Base-by-base conservation (phyloP, 1,140 invertebrate species). In the Drosophila santomea region DNA sequence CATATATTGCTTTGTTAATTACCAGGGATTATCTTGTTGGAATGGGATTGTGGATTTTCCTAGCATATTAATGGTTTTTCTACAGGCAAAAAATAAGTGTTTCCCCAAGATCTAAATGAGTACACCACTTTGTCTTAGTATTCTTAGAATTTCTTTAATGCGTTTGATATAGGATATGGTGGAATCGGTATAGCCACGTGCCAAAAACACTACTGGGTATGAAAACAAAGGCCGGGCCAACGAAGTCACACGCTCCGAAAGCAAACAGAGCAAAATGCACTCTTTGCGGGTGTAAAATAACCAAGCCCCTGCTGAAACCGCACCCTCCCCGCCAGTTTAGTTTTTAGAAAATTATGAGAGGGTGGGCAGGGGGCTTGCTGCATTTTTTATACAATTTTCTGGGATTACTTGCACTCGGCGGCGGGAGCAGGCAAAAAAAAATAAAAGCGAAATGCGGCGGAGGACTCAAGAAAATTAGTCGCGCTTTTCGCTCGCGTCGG, bases 391-490 rank as follows among this genome's bases (percentile, higher is more conserved):
- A 78, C 52, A 78, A 78, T 78, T 78, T 78, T 78, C 75, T 59
- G 74, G 74, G 73, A 76, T 76, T 76, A 76, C 72, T 66, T 64
- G 72, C 60, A 50, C 59, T 48, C 28, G 45, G 71, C 47, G 44
- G 38, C 25, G 54, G 15, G 11, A n/a, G 43, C 28, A 41, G 1
- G 11, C 43, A 7, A 48, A 47, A 17, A 17, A 17, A 52, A 50
- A 50, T 47, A 20, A 38, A 38, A 38, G 36, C 36, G 43, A 20
- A 17, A n/a, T 35, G 50, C 50, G 55, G 75, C 45, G 35, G 43
- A 12, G 45, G 54, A 64, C 64, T 78, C 48, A 78, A 85, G 77
- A 86, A 85, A 86, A 86, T 86, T 86, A 86, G 83, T 86, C 83
- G 78, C 74, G 80, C 75, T 83, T 78, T 79, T 47, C 75, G 71